Evolutionary conservation across 92 coral and sea anemone species (phyloP).

Genomic region (Zoanthus sansibaricus): DNA sequence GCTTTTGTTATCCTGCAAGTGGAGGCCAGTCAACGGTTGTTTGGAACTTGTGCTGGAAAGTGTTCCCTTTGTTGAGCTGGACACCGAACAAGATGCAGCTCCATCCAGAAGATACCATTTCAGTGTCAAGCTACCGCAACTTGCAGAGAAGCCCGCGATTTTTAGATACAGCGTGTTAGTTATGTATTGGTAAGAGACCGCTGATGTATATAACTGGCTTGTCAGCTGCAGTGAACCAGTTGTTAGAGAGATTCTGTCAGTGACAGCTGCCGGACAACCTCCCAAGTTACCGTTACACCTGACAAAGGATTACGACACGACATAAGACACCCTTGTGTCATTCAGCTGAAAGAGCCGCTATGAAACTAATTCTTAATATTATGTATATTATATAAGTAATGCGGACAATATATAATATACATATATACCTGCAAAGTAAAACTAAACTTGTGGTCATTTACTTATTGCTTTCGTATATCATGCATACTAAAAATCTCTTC

Average conservation of each 20-base stretch:
- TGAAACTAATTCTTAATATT: neutral
- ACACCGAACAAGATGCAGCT: slow-evolving; percentile 36
- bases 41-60: slow-evolving; percentile 40
- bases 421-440: no score
- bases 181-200: slow-evolving; percentile 53
- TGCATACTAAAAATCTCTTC: no score
- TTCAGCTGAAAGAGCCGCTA: neutral
- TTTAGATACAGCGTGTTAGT: slow-evolving; percentile 51
- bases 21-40: slow-evolving; percentile 58
- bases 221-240: slow-evolving; percentile 49
- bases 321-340: neutral
- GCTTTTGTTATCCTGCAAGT: slow-evolving; percentile 40
- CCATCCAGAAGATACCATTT: slow-evolving; percentile 59
- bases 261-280: slow-evolving; percentile 54
- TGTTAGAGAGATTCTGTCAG: slow-evolving; percentile 38
- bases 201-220: slow-evolving; percentile 24
- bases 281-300: slow-evolving; percentile 66
- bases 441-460: no score
- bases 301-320: neutral
- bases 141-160: slow-evolving; percentile 48
- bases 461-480: no score
- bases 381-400: no score
- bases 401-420: no score
- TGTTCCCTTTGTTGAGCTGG: slow-evolving; percentile 10
- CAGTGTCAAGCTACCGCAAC: slow-evolving; percentile 49